Conservation (phyloP, 2,888 invertebrate genomes). For the Aphodius sticticus region DNA sequence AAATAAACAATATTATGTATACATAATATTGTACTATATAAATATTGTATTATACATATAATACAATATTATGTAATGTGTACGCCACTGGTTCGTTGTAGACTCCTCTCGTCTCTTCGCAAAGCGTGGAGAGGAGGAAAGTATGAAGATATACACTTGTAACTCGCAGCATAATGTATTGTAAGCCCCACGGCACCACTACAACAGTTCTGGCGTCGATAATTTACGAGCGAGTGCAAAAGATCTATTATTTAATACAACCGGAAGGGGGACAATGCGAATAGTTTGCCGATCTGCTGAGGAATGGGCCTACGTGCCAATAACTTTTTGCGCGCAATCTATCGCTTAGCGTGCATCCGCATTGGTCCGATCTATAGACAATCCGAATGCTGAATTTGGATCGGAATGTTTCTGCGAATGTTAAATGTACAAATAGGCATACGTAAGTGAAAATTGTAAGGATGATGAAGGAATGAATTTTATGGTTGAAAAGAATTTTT, state of each 20-base stretch:
- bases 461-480: background rate
- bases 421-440: background rate
- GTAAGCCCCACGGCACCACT: slow-evolving; percentile 15
- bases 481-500: background rate
- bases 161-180: slow-evolving; percentile 13
- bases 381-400: background rate
- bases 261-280: slow-evolving; percentile 25
- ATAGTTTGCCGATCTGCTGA: slow-evolving; percentile 15
- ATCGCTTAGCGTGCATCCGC: background rate
- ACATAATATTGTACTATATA: too few species aligned
- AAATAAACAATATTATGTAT: background rate
- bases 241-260: slow-evolving; percentile 25
- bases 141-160: slow-evolving; percentile 32
- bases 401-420: background rate
- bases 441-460: background rate
- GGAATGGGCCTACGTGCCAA: slow-evolving; percentile 24
- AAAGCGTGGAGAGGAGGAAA: background rate
- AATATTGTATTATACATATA: too few species aligned
- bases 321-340: slow-evolving; percentile 17
- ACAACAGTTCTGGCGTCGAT: slow-evolving; percentile 8
- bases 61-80: slow-evolving; percentile 13
- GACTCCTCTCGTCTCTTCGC: background rate
- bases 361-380: background rate
- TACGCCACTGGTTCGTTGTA: background rate
- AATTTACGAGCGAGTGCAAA: slow-evolving; percentile 16